Base-by-base conservation (phyloP, 2,888 invertebrate genomes). In the Timema cristinae region DNA sequence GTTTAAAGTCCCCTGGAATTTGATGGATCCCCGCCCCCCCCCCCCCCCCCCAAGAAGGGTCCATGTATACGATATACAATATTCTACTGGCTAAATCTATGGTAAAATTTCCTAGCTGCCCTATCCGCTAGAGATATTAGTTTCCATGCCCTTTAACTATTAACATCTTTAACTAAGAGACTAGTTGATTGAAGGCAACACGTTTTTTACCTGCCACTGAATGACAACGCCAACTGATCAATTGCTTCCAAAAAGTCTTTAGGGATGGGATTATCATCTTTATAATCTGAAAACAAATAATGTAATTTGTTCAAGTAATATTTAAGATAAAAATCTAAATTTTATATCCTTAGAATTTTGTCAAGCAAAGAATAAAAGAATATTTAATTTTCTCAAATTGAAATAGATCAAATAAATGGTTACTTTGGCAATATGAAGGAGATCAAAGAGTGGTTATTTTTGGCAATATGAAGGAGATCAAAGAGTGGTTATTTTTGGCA, bases 391-490 rank as follows among this genome's bases (percentile, higher is more conserved):
- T 32, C 2, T 16, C 49, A 51, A n/a, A 48, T 16, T 6, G 50
- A 68, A n/a, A 68, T n/a, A 52, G 6, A 50, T 13, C 5, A 47
- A 68, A 63, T 9, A 32, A 50, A 7, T 6, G 16, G 76, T 77
- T 76, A 84, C 84, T 80, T 85, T 85, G 32, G 85, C 83, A 76
- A 81, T 81, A 50, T 81, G 80, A 59, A 85, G 85, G 69, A 85
- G 81, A 13, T 79, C 79, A 32, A 32, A 32, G 4, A 32, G 32
- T 32, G 32, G 32, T 32, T 32, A 32, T 32, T 32, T 80, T 85
- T 85, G 32, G 85, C 83, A 76, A 81, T 81, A 50, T 81, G 80
- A 59, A 85, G 85, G 69, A 85, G 81, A 13, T 79, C 79, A 32
- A 32, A 32, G 4, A 32, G 32, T 32, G 32, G 32, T 32, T 32